phyloP scores from a whole-genome alignment of 2,797 vertebrate species.

The Rhinoraja longicauda region DNA sequence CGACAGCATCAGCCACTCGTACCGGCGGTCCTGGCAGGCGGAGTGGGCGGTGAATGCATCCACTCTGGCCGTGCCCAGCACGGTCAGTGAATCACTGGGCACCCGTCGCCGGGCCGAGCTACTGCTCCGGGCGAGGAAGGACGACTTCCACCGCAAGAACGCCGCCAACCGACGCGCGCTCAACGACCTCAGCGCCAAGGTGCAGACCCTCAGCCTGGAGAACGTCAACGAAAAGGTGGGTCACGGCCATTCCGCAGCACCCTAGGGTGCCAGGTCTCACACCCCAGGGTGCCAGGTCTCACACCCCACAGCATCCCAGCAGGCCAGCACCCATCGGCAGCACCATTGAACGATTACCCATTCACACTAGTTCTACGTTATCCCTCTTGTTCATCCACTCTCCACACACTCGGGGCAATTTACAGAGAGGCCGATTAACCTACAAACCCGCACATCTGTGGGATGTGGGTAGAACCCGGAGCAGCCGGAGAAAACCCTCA shows the following conservation, averaged over 20 bases:
- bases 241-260: background rate
- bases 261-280: background rate
- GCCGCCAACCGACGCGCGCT: constrained; percentile 74
- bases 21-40: constrained; percentile 70
- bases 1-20: constrained; percentile 79
- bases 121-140: constrained; percentile 65
- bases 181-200: constrained; percentile 60
- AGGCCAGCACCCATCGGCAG: too few relatives aligned
- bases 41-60: constrained; percentile 71
- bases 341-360: too few relatives aligned
- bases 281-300: background rate
- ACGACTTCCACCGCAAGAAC: constrained; percentile 79
- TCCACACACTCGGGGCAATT: too few relatives aligned
- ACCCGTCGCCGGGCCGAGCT: constrained; percentile 68
- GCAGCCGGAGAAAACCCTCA: too few relatives aligned
- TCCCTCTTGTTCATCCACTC: too few relatives aligned
- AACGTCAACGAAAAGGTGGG: constrained; percentile 84
- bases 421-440: too few relatives aligned
- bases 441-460: too few relatives aligned
- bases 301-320: too few relatives aligned
- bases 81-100: constrained; percentile 68
- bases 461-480: too few relatives aligned
- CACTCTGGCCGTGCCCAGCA: constrained; percentile 64
- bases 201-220: constrained; percentile 66
- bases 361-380: too few relatives aligned